Evolutionary conservation across 2,113 vertebrate species (phyloP), one percentile per base, ranked within the genome.

Genomic region (Panurus biarmicus): DNA sequence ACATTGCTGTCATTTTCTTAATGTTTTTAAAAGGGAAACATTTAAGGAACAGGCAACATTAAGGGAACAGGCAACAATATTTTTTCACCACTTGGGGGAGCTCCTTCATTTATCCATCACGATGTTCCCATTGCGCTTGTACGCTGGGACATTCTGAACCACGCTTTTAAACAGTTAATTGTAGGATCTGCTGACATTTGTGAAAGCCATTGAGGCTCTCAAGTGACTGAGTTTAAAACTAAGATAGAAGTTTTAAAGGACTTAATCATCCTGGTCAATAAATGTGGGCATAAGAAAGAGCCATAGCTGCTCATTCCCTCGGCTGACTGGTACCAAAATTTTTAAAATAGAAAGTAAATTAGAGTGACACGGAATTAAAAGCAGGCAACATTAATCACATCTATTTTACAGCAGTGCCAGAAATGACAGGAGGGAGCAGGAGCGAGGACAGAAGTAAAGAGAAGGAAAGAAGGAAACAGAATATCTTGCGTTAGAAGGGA

Each of bases 41-140:
- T 9, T 40, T 2, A 48, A 56, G 31, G 85, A 67, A 79, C 11
- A 1, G 15, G 11, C 62, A 88, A 66, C n/a, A 23, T n/a, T n/a
- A n/a, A n/a, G 23, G 26, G 85, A 67, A 79, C 11, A 1, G 15
- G 11, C 62, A 88, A 66, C n/a, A 23, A 14, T 47, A 51, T 42
- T 31, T 79, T 87, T 57, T 54, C 44, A 94, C 87, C 93, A 62
- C 89, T 16, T 56, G 95, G 83, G 91, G 95, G 95, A 91, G 95
- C 91, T 31, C 87, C 70, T 87, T 62, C 58, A 81, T 86, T 81
- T 56, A 29, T 1, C 60, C 42, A 33, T 25, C 23, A 56, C 31
- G 35, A 31, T 50, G 38, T 31, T 82, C 38, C 38, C 54, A 4
- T 9, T 60, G 61, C 5, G 15, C 20, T 11, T 36, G 20, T 47